A percentile compares a stretch with the other conserved stretches of the same genome.
Evolutionary conservation across 2,888 invertebrate species (phyloP).

Genomic region (Operophtera brumata): DNA sequence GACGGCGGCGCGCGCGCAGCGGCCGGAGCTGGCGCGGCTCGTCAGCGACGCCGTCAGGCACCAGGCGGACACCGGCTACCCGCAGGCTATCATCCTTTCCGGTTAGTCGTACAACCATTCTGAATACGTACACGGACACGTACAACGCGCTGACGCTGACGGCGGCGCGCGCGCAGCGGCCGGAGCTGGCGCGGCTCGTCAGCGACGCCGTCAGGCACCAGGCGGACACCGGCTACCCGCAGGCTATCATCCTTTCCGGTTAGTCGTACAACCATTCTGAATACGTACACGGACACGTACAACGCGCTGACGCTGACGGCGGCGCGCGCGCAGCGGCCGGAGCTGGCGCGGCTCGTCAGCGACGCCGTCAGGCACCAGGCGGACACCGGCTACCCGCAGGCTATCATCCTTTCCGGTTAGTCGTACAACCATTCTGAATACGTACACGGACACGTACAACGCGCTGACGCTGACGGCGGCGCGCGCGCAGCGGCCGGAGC

Average conservation of each 20-base stretch:
- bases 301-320: constrained; percentile 93
- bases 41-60: constrained; percentile 96
- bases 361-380: constrained; percentile 96
- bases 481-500: constrained; percentile 89
- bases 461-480: constrained; percentile 90
- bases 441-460: constrained; percentile 92
- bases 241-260: constrained; percentile 96
- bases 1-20: constrained; percentile 87
- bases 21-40: constrained; percentile 92
- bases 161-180: constrained; percentile 86
- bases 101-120: constrained; percentile 66
- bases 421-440: too few relatives aligned
- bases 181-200: constrained; percentile 93
- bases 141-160: constrained; percentile 93
- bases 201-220: constrained; percentile 96
- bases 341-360: constrained; percentile 92
- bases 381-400: constrained; percentile 97
- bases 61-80: constrained; percentile 97
- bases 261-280: constrained; percentile 65
- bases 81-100: constrained; percentile 95
- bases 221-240: constrained; percentile 96
- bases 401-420: constrained; percentile 92
- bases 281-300: constrained; percentile 92
- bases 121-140: constrained; percentile 94
- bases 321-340: constrained; percentile 87